These are phyloP conservation scores for Psammodynastes pulverulentus DNA, from an alignment of 2,113 vertebrate species.

Conservation along the genomic window DNA sequence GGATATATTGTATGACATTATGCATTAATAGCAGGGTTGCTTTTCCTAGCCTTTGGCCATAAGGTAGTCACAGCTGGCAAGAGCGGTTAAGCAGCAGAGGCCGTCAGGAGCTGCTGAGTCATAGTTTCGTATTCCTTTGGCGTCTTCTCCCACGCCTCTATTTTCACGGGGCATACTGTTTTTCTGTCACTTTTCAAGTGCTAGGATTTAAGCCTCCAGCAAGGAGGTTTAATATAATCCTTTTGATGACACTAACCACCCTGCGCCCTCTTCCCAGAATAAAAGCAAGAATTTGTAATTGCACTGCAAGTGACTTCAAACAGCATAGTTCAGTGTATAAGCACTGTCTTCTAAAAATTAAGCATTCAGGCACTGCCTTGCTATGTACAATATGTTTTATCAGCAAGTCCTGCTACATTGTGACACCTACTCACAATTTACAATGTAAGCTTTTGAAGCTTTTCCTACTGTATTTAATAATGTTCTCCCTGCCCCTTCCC, in stretches of 20 bases:
- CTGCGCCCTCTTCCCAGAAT: background rate
- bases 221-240: background rate
- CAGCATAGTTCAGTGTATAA: background rate
- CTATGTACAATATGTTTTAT: background rate
- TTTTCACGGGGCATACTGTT: background rate
- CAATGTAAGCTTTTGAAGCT: background rate
- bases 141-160: background rate
- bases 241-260: background rate
- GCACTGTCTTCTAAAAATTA: background rate
- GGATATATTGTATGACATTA: background rate
- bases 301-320: background rate
- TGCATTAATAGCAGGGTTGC: background rate
- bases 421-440: background rate
- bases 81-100: background rate
- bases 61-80: background rate
- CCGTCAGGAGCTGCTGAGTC: background rate
- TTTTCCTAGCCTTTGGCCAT: background rate
- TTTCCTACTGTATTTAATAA: background rate
- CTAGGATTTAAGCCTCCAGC: background rate
- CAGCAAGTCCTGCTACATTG: background rate
- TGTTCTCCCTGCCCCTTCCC: background rate
- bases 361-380: background rate
- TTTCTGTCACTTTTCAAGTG: background rate
- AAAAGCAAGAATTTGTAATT: background rate
- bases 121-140: background rate